phyloP scores from a whole-genome alignment of 2,797 vertebrate genomes.

The Falco novaeseelandiae region DNA sequence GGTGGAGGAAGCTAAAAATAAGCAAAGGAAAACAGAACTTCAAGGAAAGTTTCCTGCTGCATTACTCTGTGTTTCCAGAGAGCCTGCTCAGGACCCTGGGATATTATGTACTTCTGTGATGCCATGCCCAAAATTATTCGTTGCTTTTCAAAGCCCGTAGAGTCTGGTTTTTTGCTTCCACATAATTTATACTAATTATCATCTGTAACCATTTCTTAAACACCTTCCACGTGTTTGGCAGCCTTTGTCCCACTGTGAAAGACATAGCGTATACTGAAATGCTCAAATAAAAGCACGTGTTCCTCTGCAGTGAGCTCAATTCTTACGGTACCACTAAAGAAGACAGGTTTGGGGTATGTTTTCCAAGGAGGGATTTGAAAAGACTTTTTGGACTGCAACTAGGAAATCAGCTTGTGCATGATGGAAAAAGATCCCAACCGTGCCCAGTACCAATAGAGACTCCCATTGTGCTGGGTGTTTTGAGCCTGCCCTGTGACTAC shows the following conservation, averaged over 20 bases:
- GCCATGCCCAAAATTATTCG: background rate
- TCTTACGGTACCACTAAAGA: background rate
- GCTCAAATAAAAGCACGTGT: background rate
- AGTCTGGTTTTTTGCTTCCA: background rate
- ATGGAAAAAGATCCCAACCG: background rate
- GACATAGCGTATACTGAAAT: background rate
- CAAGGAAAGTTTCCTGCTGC: background rate
- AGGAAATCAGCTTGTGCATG: background rate
- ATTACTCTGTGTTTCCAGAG: background rate
- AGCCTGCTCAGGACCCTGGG: background rate
- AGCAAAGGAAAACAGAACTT: background rate
- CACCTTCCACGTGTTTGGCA: background rate
- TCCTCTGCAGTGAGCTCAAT: background rate
- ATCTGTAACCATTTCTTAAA: slow-evolving; percentile 1
- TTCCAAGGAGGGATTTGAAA: background rate
- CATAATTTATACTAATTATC: background rate
- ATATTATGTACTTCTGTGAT: background rate
- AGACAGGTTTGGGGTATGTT: background rate
- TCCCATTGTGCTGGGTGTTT: background rate
- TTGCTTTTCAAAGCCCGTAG: background rate
- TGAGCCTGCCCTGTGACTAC: background rate
- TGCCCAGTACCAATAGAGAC: background rate
- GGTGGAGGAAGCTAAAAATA: background rate
- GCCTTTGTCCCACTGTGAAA: background rate
- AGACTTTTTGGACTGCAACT: background rate